Conservation (phyloP, 2,113 vertebrate species). For the Clupea harengus region DNA sequence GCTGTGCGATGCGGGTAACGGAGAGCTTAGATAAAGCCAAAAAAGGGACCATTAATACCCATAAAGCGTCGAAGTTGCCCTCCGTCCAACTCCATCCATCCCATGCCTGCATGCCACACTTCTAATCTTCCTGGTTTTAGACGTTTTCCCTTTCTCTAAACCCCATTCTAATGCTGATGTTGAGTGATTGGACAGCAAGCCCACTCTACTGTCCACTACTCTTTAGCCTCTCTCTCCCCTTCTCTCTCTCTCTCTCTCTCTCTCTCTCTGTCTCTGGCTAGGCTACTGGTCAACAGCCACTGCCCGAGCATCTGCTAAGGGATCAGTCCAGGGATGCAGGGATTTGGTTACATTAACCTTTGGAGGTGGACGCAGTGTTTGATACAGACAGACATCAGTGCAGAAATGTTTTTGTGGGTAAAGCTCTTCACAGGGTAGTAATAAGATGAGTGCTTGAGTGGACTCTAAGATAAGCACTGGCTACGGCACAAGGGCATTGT, state of each 20-base stretch:
- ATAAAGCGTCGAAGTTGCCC: not conserved
- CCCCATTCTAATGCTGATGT: conserved; percentile 6
- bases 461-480: not conserved
- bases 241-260: not conserved
- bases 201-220: not conserved
- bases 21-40: not conserved
- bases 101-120: not conserved
- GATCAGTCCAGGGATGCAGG: not conserved
- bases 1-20: not conserved
- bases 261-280: not conserved
- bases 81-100: not conserved
- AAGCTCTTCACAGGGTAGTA: not conserved
- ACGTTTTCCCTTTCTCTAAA: not conserved
- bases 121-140: not conserved
- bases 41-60: not conserved
- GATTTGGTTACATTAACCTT: conserved; percentile 15
- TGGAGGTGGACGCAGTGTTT: not conserved
- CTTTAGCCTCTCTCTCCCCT: not conserved
- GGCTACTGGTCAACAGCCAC: not conserved
- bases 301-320: not conserved
- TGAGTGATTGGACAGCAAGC: conserved; percentile 6
- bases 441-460: not conserved
- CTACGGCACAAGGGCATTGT: not conserved
- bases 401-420: not conserved
- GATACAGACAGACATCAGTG: not conserved